phyloP scores from a whole-genome alignment of 1,140 invertebrate genomes.

The Elysia chlorotica region DNA sequence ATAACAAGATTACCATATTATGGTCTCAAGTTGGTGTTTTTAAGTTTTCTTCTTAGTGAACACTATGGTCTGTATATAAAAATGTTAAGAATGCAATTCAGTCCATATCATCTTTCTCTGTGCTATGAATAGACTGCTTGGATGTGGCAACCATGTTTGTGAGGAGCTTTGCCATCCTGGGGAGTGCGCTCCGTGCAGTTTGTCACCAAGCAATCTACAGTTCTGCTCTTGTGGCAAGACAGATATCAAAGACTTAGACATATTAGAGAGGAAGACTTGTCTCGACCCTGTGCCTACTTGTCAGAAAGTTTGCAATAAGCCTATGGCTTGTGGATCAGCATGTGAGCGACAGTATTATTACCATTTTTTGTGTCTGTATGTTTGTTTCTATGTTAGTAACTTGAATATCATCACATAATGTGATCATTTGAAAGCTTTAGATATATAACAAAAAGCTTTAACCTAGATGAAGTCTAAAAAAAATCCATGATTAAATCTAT shows the following conservation, averaged over 20 bases:
- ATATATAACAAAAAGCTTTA: too few species aligned
- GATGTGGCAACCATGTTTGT: slow-evolving; percentile 61
- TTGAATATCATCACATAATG: slow-evolving; percentile 2
- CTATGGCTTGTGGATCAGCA: slow-evolving; percentile 79
- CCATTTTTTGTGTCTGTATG: not conserved
- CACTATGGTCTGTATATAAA: too few species aligned
- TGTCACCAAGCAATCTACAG: slow-evolving; percentile 64
- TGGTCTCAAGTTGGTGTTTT: too few species aligned
- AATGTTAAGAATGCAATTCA: too few species aligned
- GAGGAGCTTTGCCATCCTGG: slow-evolving; percentile 54
- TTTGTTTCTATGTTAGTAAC: not conserved
- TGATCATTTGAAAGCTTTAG: too few species aligned
- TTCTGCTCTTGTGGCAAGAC: slow-evolving; percentile 88
- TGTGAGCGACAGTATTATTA: slow-evolving; percentile 59
- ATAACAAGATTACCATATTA: too few species aligned
- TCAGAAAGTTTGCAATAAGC: slow-evolving; percentile 77
- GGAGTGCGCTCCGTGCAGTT: slow-evolving; percentile 47
- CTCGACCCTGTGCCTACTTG: slow-evolving; percentile 87
- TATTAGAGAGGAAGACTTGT: slow-evolving; percentile 68
- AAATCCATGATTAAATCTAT: too few species aligned
- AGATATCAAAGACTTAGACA: slow-evolving; percentile 54
- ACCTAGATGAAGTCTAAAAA: too few species aligned
- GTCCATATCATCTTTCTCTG: too few species aligned
- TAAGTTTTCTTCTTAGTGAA: too few species aligned
- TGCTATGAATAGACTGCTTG: slow-evolving; percentile 41